Evolutionary conservation across 1,140 invertebrate species (phyloP).

Genomic region (Lethocerus indicus): DNA sequence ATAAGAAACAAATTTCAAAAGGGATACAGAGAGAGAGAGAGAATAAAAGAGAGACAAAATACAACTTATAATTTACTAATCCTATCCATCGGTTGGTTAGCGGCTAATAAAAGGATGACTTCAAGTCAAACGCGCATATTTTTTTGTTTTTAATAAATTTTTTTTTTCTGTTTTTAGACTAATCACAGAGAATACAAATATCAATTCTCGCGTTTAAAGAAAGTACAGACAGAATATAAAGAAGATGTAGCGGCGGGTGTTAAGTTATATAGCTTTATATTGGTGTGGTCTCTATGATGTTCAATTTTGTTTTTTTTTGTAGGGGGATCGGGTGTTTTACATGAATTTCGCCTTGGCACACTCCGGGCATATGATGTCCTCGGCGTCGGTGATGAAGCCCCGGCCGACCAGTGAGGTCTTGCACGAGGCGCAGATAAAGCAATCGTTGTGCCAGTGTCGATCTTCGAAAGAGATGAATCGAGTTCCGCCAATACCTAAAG

Average conservation of each 20-base stretch:
- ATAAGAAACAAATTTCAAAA: not conserved
- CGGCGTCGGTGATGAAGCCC: slow-evolving; percentile 95
- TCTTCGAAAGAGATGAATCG: slow-evolving; percentile 99
- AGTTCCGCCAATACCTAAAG: slow-evolving; percentile 87
- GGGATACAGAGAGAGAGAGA: no score
- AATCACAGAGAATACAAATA: not conserved
- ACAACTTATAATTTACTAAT: no score
- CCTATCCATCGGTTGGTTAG: no score
- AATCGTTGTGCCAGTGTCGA: slow-evolving; percentile 99
- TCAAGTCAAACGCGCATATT: no score
- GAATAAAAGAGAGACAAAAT: no score
- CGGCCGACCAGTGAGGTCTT: slow-evolving; percentile 88
- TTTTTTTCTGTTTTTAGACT: not conserved
- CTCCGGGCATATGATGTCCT: slow-evolving; percentile 95
- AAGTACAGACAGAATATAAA: not conserved
- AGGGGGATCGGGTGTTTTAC: slow-evolving; percentile 24
- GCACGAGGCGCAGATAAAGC: slow-evolving; percentile 95
- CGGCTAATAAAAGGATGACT: no score
- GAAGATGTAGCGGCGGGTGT: not conserved
- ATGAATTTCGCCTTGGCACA: slow-evolving; percentile 93
- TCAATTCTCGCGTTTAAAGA: not conserved
- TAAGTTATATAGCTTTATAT: no score
- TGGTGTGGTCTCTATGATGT: no score
- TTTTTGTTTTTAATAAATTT: no score
- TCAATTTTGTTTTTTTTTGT: no score